Percentiles rank a stretch among this genome's conserved stretches.
These are phyloP conservation scores for Diachasma alloeum DNA, from an alignment of 1,140 invertebrate genomes.

Conservation along the genomic window DNA sequence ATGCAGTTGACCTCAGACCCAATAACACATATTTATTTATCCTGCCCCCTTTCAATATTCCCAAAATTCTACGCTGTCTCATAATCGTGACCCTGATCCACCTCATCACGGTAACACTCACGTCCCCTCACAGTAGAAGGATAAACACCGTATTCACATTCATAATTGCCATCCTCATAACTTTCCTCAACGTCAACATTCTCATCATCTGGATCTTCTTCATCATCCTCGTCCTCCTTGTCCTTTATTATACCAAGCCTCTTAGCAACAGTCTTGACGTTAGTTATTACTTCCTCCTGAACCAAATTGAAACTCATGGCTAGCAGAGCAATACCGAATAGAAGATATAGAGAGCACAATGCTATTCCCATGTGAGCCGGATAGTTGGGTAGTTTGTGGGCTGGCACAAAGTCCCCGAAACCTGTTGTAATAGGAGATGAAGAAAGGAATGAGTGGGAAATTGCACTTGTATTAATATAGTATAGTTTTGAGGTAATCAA, in stretches of 20 bases:
- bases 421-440: slow-evolving; percentile 56
- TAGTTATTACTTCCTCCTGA: slow-evolving; percentile 89
- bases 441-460: not conserved
- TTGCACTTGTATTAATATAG: too few relatives aligned
- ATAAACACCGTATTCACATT: slow-evolving; percentile 21
- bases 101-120: not conserved
- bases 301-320: slow-evolving; percentile 99
- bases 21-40: not conserved
- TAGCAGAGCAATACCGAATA: slow-evolving; percentile 95
- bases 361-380: slow-evolving; percentile 80
- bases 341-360: slow-evolving; percentile 89
- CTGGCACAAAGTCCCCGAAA: slow-evolving; percentile 94
- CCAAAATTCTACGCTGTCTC: not conserved
- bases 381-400: slow-evolving; percentile 74
- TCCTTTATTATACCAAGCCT: slow-evolving; percentile 85
- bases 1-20: not conserved
- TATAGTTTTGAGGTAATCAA: too few relatives aligned
- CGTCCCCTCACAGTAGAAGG: not conserved
- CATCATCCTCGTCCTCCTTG: slow-evolving; percentile 72
- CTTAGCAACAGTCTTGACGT: slow-evolving; percentile 84
- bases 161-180: slow-evolving; percentile 43
- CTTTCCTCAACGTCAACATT: slow-evolving; percentile 32
- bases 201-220: slow-evolving; percentile 55
- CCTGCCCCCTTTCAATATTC: not conserved
- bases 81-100: not conserved